Conservation (phyloP, 2,888 invertebrate genomes). For the Dasysyrphus tricinctus region DNA sequence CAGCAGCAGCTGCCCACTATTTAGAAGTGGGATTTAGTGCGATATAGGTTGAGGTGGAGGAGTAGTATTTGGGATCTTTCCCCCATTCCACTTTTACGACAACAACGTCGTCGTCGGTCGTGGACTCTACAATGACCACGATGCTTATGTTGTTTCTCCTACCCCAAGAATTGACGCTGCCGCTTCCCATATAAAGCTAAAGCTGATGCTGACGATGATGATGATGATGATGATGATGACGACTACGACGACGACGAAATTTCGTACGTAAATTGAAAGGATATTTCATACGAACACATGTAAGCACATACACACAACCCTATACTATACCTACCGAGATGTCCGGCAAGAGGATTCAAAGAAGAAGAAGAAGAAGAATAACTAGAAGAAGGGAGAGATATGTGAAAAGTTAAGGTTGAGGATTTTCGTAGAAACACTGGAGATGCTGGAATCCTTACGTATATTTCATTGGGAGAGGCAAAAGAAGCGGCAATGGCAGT, state of each 20-base stretch:
- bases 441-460: conserved; percentile 75
- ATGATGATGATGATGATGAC: conserved; percentile 41
- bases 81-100: conserved; percentile 60
- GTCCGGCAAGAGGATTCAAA: conserved; percentile 60
- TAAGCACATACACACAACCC: conserved; percentile 10
- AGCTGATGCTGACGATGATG: not conserved
- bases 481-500: not conserved
- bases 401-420: conserved; percentile 75
- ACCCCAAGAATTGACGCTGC: conserved; percentile 28
- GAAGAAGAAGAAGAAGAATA: conserved; percentile 34
- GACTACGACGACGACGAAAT: conserved; percentile 74
- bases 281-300: conserved; percentile 65
- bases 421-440: conserved; percentile 75
- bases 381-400: conserved; percentile 50
- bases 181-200: not conserved
- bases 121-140: conserved; percentile 71
- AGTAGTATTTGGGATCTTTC: conserved; percentile 41
- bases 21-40: conserved; percentile 70
- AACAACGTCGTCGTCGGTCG: conserved; percentile 51
- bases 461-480: conserved; percentile 34
- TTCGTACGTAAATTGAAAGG: conserved; percentile 75
- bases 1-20: conserved; percentile 73
- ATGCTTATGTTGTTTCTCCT: conserved; percentile 70
- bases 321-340: conserved; percentile 31
- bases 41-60: conserved; percentile 29